These are phyloP conservation scores for Gasterosteus aculeatus DNA, from an alignment of 2,113 vertebrate species.

Conservation along the genomic window DNA sequence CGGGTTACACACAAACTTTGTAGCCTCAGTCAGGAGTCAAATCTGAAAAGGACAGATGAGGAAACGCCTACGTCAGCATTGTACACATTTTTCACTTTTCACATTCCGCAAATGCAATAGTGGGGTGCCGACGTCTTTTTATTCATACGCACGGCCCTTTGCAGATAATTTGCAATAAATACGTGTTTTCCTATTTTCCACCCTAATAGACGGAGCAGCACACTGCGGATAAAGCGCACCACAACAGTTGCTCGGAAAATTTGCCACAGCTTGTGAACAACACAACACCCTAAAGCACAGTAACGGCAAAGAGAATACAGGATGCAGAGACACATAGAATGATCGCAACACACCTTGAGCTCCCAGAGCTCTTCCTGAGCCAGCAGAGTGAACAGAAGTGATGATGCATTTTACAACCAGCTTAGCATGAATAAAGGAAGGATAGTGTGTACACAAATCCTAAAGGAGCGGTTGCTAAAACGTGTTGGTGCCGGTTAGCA, in stretches of 20 bases:
- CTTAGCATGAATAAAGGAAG: background rate
- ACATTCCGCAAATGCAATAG: background rate
- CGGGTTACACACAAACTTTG: slow-evolving; percentile 16
- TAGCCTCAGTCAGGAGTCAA: background rate
- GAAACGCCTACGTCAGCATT: slow-evolving; percentile 13
- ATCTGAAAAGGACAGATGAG: slow-evolving; percentile 5
- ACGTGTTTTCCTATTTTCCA: background rate
- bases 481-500: background rate
- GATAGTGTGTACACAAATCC: background rate
- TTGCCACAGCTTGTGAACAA: slow-evolving; percentile 10
- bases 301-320: background rate
- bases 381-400: slow-evolving; percentile 1
- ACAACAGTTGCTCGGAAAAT: slow-evolving; percentile 11
- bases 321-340: slow-evolving; percentile 1
- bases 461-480: background rate
- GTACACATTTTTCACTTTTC: background rate
- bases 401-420: background rate
- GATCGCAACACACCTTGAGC: background rate
- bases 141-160: background rate
- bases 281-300: slow-evolving; percentile 13
- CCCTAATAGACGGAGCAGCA: background rate
- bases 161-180: background rate
- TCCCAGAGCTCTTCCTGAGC: background rate
- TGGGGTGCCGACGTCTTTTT: background rate
- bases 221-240: background rate